Percentiles rank a stretch among this genome's conserved stretches.
Evolutionary conservation across 1,140 invertebrate species (phyloP).

Genomic region (Drosophila teissieri): DNA sequence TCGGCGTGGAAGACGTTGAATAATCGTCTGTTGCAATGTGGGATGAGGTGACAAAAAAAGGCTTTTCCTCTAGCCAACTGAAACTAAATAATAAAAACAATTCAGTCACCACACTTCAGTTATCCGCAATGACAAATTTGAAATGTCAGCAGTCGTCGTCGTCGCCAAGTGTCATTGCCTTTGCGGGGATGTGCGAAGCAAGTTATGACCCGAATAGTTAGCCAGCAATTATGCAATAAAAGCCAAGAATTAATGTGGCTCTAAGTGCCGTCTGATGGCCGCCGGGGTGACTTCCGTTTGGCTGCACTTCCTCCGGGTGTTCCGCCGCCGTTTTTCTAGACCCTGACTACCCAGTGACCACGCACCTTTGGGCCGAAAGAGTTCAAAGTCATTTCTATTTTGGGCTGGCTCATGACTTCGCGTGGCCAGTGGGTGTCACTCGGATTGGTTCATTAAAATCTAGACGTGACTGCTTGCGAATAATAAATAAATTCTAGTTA

Average conservation of each 20-base stretch:
- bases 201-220: conserved; percentile 76
- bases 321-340: not conserved
- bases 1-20: conserved; percentile 20
- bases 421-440: conserved; percentile 24
- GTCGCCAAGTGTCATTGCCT: conserved; percentile 73
- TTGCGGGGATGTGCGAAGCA: conserved; percentile 55
- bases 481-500: conserved; percentile 61
- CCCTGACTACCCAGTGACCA: conserved; percentile 37
- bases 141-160: conserved; percentile 74
- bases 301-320: conserved; percentile 8
- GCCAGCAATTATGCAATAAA: conserved; percentile 60
- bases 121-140: conserved; percentile 73
- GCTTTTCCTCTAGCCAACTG: conserved; percentile 39
- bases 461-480: conserved; percentile 31
- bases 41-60: conserved; percentile 51
- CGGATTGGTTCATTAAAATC: conserved; percentile 56
- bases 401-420: conserved; percentile 19
- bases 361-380: conserved; percentile 41
- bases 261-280: conserved; percentile 17
- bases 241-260: conserved; percentile 59
- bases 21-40: conserved; percentile 38
- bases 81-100: conserved; percentile 27
- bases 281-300: conserved; percentile 43
- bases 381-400: conserved; percentile 46
- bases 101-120: conserved; percentile 30